These are phyloP conservation scores for Hypercompe scribonia DNA, from an alignment of 2,888 invertebrate species.

Conservation along the genomic window DNA sequence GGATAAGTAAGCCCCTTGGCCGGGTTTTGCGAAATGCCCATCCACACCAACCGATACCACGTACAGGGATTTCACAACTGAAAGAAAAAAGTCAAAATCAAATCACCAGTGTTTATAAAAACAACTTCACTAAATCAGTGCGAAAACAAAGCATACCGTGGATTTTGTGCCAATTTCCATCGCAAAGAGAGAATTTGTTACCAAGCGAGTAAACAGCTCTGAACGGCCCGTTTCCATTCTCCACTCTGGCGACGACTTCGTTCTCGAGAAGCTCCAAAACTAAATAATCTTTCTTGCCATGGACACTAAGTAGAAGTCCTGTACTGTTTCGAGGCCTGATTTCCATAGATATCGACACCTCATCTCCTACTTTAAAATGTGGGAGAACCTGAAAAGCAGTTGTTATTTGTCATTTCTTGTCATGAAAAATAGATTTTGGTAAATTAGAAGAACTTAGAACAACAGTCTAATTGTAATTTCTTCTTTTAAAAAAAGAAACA, in stretches of 20 bases:
- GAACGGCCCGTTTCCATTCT: slow-evolving; percentile 93
- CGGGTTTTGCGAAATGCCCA: slow-evolving; percentile 90
- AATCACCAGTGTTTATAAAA: background rate
- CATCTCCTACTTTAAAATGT: slow-evolving; percentile 92
- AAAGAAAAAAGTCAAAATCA: slow-evolving; percentile 14
- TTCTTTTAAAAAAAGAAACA: no score
- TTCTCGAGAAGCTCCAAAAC: slow-evolving; percentile 96
- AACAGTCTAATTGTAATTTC: no score
- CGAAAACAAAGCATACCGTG: slow-evolving; percentile 83
- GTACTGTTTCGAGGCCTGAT: slow-evolving; percentile 94
- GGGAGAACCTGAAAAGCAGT: slow-evolving; percentile 83
- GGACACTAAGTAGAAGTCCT: slow-evolving; percentile 95
- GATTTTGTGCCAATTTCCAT: slow-evolving; percentile 98
- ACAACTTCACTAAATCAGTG: background rate
- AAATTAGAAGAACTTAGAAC: no score
- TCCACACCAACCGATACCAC: slow-evolving; percentile 96
- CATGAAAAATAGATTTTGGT: no score
- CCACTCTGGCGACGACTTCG: slow-evolving; percentile 92
- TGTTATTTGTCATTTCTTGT: background rate
- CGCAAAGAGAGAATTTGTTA: slow-evolving; percentile 92
- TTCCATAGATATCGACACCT: slow-evolving; percentile 93
- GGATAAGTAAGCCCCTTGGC: slow-evolving; percentile 89
- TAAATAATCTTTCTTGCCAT: slow-evolving; percentile 93
- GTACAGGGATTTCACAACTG: slow-evolving; percentile 96
- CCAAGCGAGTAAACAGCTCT: slow-evolving; percentile 90